Base-by-base conservation (phyloP, 2,797 vertebrate species). In the Distichodus sexfasciatus region DNA sequence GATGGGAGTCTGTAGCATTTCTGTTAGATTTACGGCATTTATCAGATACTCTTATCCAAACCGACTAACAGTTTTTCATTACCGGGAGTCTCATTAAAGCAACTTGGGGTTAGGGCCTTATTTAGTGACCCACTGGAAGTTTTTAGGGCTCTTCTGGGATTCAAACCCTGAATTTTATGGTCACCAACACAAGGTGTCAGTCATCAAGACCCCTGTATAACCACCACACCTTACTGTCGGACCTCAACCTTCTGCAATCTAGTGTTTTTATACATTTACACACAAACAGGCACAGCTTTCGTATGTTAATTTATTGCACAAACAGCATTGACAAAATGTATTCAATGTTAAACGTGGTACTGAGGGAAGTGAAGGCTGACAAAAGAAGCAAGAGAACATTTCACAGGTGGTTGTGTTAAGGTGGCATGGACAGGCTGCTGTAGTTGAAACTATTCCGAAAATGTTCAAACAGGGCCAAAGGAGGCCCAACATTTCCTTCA, bases 271-370 rank as follows among this genome's bases (percentile, higher is more conserved):
- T 14, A 24, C 2, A 51, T 11, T 36, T 67, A 61, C 29, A 12
- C 50, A 23, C 12, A 1, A 29, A 66, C 26, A 15, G 10, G 61
- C 29, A 19, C 69, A 46, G 29, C 53, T 36, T 28, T 41, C 76
- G 79, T 84, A 85, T 79, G 82, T 85, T 26, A 70, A 81, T 91
- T 91, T 91, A 90, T 89, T 92, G 88, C 90, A 91, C 89, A 90
- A 90, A 89, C 83, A 88, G 85, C 84, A 76, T 83, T 84, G 87
- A 91, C 88, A 90, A 89, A 89, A 87, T 83, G 79, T 86, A 87
- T 60, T 83, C 36, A 76, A 81, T 83, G 83, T 87, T 88, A 86
- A 81, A 75, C 68, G 84, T 57, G 62, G 81, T 77, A 71, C 78
- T 79, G 78, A 72, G 78, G 81, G 77, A 80, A 80, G 71, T 81